Evolutionary conservation across 2,797 vertebrate genomes (phyloP), one percentile per base, ranked within the genome.

Genomic region (Limosa lapponica): DNA sequence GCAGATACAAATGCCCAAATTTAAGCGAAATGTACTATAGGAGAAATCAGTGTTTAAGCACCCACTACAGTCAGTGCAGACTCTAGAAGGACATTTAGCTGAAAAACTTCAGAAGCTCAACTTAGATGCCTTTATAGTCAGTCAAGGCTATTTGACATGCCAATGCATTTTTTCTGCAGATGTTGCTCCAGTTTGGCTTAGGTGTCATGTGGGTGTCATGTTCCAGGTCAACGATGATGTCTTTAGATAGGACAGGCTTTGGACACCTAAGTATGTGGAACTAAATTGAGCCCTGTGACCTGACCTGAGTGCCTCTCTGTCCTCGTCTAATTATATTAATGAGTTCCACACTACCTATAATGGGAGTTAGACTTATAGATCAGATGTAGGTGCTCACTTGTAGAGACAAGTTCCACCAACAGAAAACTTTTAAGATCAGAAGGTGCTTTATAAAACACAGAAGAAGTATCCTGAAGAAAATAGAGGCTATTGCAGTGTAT

Each of bases 191-290:
- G 16, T 52, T 70, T 71, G 54, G 12, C 16, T 54, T 70, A 59
- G 5, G 3, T 39, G 7, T 41, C 1, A 1, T 13, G 7, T 34
- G 22, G 4, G 4, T 41, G 8, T 32, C 4, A 15, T 17, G 7
- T 55, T 69, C 24, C 39, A 65, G 27, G 15, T 43, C 41, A 20
- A 34, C 16, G 34, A 5, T 43, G 11, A 24, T 46, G 10, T 17
- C 9, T 77, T 72, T 67, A 11, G 9, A 28, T 32, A 43, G 6
- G 10, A 10, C 17, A 62, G 17, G 8, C 13, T 87, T 67, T 37
- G 20, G 32, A 43, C 7, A 27, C 3, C 2, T 43, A 25, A 25
- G 2, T 25, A 14, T 10, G 3, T 9, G 15, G 12, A 65, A n/a
- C 5, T 67, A 34, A 75, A 72, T 1, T 52, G 8, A 74, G 7